Base-by-base conservation (phyloP, 2,888 invertebrate genomes). In the Andrena chrysosceles region DNA sequence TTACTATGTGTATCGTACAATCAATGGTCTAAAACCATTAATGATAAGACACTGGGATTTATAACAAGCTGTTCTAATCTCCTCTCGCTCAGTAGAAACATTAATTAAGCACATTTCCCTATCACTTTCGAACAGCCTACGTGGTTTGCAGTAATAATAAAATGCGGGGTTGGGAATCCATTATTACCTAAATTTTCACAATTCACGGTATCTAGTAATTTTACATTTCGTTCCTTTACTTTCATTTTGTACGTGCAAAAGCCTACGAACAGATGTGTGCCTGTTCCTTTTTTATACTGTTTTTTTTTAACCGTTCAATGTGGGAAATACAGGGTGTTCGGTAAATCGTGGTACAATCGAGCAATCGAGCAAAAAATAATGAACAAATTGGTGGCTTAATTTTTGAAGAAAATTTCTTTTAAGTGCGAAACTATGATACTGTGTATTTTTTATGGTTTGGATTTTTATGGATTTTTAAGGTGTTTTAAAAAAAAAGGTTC, bases 131-230 rank as follows among this genome's bases (percentile, higher is more conserved):
- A 48, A 6, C 42, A 42, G 42, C 35, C 42, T 56, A 5, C 16
- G 42, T 16, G 29, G 8, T 35, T 35, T 16, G 23, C 31, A 35
- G 10, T 23, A 52, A 63, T 13, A 23, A 60, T 29, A 63, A 8
- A 26, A 16, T 10, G 49, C 69, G 80, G 79, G 68, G 56, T 69
- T 62, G 10, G 7, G 13, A 13, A 72, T 72, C 16, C 33, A 4
- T 20, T 8, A n/a, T 72, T 49, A 63, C 16, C 33, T 13, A 42
- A 29, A 60, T 5, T 60, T 60, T 2, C 62, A 33, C n/a, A 33
- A 13, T 68, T 52, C 23, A 5, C n/a, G 8, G 8, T 52, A 29
- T n/a, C 64, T n/a, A 52, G 33, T 20, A 20, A 10, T 20, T 26
- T 31, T 23, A 20, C 20, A 10, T 8, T n/a, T 31, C 20, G n/a